Evolutionary conservation across 2,113 vertebrate genomes (phyloP).

Genomic region (Coreoperca whiteheadi): DNA sequence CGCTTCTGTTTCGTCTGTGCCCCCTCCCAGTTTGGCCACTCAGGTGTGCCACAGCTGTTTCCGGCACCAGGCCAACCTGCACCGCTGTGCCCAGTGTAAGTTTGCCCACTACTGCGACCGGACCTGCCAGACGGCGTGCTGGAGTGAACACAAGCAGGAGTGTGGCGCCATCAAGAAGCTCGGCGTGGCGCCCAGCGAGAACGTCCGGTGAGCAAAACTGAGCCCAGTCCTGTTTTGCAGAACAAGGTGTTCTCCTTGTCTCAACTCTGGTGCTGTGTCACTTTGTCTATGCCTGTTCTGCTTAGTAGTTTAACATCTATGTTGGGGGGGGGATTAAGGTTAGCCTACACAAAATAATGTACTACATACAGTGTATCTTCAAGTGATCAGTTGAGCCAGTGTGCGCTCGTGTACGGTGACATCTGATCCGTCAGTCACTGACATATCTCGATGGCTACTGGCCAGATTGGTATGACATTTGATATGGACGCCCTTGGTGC

Average conservation of each 20-base stretch:
- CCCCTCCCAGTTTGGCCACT: constrained; percentile 83
- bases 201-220: constrained; percentile 86
- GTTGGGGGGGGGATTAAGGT: too few species aligned
- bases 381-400: background rate
- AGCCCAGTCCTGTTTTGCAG: background rate
- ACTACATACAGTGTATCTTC: too few species aligned
- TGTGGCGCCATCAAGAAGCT: constrained; percentile 89
- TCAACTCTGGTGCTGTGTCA: background rate
- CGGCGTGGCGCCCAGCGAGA: constrained; percentile 87
- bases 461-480: background rate
- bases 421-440: background rate
- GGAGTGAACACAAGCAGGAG: constrained; percentile 94
- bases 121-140: constrained; percentile 94
- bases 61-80: constrained; percentile 90
- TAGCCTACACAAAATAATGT: too few species aligned
- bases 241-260: background rate
- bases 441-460: background rate
- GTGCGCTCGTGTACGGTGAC: too few species aligned
- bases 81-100: constrained; percentile 93
- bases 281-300: background rate
- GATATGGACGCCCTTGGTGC: background rate
- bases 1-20: background rate
- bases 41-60: constrained; percentile 97
- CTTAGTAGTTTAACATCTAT: too few species aligned
- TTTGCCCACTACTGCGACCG: constrained; percentile 96